Conservation (phyloP, 2,888 invertebrate species). For the Hirtodrosophila alboralis region DNA sequence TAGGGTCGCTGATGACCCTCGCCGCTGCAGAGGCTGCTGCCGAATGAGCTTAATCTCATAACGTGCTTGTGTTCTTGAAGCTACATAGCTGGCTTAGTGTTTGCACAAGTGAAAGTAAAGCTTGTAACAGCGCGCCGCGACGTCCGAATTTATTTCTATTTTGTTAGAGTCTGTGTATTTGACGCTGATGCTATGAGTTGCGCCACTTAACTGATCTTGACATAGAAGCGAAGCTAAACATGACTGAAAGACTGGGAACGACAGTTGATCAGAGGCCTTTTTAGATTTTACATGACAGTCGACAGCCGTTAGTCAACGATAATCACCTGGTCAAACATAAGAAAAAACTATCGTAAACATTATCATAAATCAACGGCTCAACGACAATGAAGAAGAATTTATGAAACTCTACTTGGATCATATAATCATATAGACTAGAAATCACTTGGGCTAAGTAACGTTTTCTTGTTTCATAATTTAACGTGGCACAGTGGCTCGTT, state of each 20-base stretch:
- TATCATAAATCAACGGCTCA: slow-evolving; percentile 6
- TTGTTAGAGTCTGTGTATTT: slow-evolving; percentile 17
- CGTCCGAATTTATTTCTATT: slow-evolving; percentile 15
- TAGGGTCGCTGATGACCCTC: slow-evolving; percentile 36
- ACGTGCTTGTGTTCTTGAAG: slow-evolving; percentile 32
- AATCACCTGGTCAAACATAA: slow-evolving; percentile 46
- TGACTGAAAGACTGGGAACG: slow-evolving; percentile 5
- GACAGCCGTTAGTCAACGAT: not conserved
- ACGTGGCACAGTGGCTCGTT: too few relatives aligned
- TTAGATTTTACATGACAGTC: slow-evolving; percentile 30
- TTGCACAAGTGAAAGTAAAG: slow-evolving; percentile 76
- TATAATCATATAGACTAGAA: not conserved
- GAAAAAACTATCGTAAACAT: slow-evolving; percentile 24
- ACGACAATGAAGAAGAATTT: slow-evolving; percentile 7
- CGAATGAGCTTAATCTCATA: slow-evolving; percentile 26
- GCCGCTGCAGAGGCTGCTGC: slow-evolving; percentile 26
- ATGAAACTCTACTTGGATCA: slow-evolving; percentile 13
- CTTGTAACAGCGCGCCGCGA: slow-evolving; percentile 62
- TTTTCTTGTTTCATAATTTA: not conserved
- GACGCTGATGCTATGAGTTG: slow-evolving; percentile 5
- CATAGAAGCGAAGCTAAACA: slow-evolving; percentile 46
- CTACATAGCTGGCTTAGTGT: slow-evolving; percentile 37
- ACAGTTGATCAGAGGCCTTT: slow-evolving; percentile 11
- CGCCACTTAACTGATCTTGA: slow-evolving; percentile 65
- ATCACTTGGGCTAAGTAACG: not conserved